Conservation (phyloP, 2,797 vertebrate species). For the Acestrorhynchus altus region DNA sequence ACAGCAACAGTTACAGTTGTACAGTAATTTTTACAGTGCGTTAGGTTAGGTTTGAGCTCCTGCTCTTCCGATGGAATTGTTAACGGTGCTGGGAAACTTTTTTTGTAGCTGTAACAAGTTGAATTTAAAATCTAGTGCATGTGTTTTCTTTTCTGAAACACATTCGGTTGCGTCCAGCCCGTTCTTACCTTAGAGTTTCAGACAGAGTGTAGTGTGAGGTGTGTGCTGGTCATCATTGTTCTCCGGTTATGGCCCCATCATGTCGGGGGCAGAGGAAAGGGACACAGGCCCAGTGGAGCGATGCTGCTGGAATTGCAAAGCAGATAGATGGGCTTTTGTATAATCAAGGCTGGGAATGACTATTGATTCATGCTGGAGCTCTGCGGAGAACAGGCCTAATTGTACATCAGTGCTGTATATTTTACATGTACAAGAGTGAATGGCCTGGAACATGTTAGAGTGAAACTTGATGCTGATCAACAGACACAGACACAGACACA, state of each 20-base stretch:
- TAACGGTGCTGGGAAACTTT: too few species aligned
- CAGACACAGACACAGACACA: not conserved
- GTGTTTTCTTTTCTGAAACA: too few species aligned
- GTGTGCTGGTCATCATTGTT: conserved; percentile 3
- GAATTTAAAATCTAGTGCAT: too few species aligned
- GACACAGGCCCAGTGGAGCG: conserved; percentile 33
- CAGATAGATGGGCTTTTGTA: conserved; percentile 51
- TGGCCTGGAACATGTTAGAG: conserved; percentile 1
- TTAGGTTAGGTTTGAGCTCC: too few species aligned
- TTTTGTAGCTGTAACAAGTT: too few species aligned
- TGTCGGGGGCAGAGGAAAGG: not conserved
- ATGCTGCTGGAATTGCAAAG: conserved; percentile 58
- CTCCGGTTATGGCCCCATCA: conserved; percentile 10
- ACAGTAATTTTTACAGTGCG: too few species aligned
- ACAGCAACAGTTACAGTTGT: too few species aligned
- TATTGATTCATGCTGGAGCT: conserved; percentile 58
- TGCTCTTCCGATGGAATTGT: too few species aligned
- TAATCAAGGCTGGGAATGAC: conserved; percentile 60
- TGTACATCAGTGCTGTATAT: conserved; percentile 48
- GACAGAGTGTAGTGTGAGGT: not conserved
- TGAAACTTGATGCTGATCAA: not conserved
- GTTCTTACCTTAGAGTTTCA: too few species aligned
- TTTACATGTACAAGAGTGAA: conserved; percentile 10
- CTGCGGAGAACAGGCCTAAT: conserved; percentile 52
- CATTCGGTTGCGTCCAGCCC: too few species aligned